A percentile compares a stretch with the other conserved stretches of the same genome.
Conservation (phyloP, 2,797 vertebrate species). For the Nannoperca australis region DNA sequence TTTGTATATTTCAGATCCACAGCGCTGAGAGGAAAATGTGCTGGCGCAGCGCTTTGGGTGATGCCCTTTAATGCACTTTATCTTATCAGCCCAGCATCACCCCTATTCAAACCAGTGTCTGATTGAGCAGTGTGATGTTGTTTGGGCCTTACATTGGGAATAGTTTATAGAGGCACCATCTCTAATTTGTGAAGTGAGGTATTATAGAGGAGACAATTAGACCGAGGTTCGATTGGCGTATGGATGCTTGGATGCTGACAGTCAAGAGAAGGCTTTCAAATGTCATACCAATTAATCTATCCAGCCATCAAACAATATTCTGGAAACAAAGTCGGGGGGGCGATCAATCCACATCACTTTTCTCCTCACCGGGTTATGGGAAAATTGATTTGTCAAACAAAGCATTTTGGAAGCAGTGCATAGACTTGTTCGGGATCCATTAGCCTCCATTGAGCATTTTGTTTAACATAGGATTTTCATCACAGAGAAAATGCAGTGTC, state of each 20-base stretch:
- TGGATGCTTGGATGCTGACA: conserved; percentile 80
- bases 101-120: conserved; percentile 66
- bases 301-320: conserved; percentile 87
- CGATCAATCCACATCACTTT: conserved; percentile 87
- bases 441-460: conserved; percentile 86
- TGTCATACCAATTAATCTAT: conserved; percentile 88
- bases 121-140: conserved; percentile 71
- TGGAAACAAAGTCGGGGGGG: conserved; percentile 84
- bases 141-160: conserved; percentile 70
- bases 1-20: conserved; percentile 70
- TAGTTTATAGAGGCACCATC: conserved; percentile 68
- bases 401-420: conserved; percentile 85
- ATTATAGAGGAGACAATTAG: conserved; percentile 83
- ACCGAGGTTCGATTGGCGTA: conserved; percentile 75
- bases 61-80: conserved; percentile 78
- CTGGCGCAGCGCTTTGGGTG: conserved; percentile 73
- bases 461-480: conserved; percentile 87
- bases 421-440: conserved; percentile 84
- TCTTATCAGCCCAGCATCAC: conserved; percentile 75
- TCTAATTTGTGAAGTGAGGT: conserved; percentile 82
- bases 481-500: conserved; percentile 84
- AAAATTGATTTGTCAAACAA: conserved; percentile 89
- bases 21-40: conserved; percentile 60
- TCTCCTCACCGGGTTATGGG: conserved; percentile 87
- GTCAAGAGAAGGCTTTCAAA: conserved; percentile 84